A percentile compares a stretch with the other conserved stretches of the same genome.
Evolutionary conservation across 2,888 invertebrate species (phyloP).

Genomic region (Acleris sparsana): DNA sequence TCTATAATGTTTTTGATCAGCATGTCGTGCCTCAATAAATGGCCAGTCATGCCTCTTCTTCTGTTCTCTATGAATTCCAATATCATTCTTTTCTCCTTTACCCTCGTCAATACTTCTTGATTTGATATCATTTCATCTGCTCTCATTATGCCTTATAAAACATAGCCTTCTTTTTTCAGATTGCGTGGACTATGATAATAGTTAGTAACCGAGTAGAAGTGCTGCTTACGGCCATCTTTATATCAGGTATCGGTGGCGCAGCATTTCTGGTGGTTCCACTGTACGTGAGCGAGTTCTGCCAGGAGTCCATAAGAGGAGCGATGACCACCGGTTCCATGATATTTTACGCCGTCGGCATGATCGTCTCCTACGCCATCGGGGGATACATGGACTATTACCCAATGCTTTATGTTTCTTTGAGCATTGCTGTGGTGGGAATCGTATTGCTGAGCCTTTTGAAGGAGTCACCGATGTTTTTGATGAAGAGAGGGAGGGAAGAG

Average conservation of each 20-base stretch:
- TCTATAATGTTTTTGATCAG: too few relatives aligned
- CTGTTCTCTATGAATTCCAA: too few relatives aligned
- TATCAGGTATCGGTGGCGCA: conserved; percentile 58
- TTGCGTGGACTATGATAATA: conserved; percentile 59
- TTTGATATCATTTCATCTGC: too few relatives aligned
- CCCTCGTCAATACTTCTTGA: too few relatives aligned
- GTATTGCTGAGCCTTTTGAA: conserved; percentile 49
- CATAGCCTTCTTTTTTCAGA: conserved; percentile 42
- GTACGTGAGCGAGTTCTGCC: conserved; percentile 63
- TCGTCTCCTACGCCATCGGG: conserved; percentile 63
- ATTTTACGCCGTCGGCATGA: conserved; percentile 60
- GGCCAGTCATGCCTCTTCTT: too few relatives aligned
- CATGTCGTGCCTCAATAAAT: too few relatives aligned
- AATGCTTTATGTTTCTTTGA: conserved; percentile 57
- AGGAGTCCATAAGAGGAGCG: conserved; percentile 64
- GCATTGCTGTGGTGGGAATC: conserved; percentile 48
- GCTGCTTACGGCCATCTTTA: conserved; percentile 55
- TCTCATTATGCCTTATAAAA: too few relatives aligned
- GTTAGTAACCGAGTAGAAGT: conserved; percentile 54
- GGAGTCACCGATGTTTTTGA: conserved; percentile 64
- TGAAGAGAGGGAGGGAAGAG: conserved; percentile 59
- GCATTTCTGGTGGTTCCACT: conserved; percentile 56
- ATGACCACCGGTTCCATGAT: conserved; percentile 60
- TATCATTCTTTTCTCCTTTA: too few relatives aligned
- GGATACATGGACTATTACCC: conserved; percentile 57